A percentile compares a stretch with the other conserved stretches of the same genome.
These are phyloP conservation scores for Papilio protenor DNA, from an alignment of 2,888 invertebrate species.

Conservation along the genomic window DNA sequence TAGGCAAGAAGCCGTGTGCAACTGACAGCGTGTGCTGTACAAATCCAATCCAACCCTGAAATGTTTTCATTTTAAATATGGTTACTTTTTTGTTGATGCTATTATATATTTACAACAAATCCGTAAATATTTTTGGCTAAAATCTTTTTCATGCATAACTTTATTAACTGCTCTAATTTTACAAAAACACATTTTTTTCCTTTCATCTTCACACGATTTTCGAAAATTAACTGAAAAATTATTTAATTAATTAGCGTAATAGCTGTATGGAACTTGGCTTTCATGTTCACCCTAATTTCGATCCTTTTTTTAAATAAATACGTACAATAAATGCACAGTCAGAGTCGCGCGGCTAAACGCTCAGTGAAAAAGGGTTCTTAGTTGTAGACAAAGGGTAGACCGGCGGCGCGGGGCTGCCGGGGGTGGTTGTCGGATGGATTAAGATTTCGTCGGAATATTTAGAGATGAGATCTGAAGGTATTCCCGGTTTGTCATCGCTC, in stretches of 20 bases:
- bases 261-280: not conserved
- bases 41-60: not conserved
- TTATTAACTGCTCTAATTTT: not conserved
- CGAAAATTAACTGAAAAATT: not conserved
- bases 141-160: no score
- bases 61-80: no score
- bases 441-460: constrained; percentile 78
- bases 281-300: not conserved
- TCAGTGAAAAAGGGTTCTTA: constrained; percentile 40
- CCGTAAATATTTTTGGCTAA: no score
- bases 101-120: no score
- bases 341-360: not conserved
- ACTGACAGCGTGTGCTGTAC: no score
- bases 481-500: constrained; percentile 55
- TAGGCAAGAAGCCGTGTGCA: not conserved
- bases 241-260: no score
- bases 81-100: no score
- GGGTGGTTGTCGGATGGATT: constrained; percentile 59
- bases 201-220: no score
- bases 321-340: not conserved
- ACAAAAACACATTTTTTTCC: not conserved
- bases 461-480: constrained; percentile 72
- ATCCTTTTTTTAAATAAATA: not conserved
- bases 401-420: constrained; percentile 45
- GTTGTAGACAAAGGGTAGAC: constrained; percentile 58